phyloP scores from a whole-genome alignment of 2,888 invertebrate genomes.

The Tubulanus polymorphus region DNA sequence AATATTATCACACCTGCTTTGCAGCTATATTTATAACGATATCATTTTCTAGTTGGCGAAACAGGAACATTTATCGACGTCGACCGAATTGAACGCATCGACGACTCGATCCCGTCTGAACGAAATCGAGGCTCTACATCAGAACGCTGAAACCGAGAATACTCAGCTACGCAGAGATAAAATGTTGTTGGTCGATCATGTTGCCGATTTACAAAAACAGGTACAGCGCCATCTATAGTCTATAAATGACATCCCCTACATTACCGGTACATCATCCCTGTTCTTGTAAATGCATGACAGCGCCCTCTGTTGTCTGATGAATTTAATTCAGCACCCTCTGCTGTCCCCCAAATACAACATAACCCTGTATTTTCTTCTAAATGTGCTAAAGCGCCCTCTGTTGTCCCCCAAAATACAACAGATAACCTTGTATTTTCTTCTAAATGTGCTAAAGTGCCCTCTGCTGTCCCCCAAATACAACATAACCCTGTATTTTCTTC shows the following conservation, averaged over 20 bases:
- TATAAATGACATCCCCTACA: no score
- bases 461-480: no score
- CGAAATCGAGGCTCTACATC: constrained; percentile 35
- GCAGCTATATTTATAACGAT: background rate
- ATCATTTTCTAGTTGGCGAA: constrained; percentile 17
- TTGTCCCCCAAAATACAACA: no score
- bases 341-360: no score
- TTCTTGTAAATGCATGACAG: background rate
- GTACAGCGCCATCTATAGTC: no score
- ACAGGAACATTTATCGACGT: constrained; percentile 25
- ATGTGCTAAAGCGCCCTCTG: no score
- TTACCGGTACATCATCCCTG: no score
- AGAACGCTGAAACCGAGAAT: constrained; percentile 34
- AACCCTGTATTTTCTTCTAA: no score
- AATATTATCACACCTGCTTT: background rate
- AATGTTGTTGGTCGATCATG: constrained; percentile 45
- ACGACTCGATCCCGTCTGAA: constrained; percentile 32
- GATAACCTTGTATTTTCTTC: no score
- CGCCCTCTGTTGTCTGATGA: background rate
- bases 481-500: no score
- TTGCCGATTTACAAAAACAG: constrained; percentile 47
- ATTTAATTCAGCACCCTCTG: no score
- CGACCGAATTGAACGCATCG: constrained; percentile 31
- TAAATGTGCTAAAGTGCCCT: no score
- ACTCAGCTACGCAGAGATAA: constrained; percentile 45